Percentiles rank a stretch among this genome's conserved stretches.
phyloP scores from a whole-genome alignment of 2,797 vertebrate species.

The Rhabdomys pumilio region DNA sequence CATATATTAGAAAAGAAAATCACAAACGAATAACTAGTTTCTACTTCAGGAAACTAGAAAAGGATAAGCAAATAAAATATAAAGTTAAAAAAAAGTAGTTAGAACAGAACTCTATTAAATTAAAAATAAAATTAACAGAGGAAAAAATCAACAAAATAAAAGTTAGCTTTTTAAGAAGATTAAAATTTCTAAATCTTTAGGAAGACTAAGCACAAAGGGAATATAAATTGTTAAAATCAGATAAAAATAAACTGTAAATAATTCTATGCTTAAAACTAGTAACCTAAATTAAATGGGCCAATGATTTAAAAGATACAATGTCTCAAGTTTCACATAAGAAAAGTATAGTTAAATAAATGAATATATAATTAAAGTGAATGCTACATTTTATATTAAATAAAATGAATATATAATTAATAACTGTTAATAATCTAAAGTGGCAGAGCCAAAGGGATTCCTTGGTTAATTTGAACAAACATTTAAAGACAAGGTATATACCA shows the following conservation, averaged over 20 bases:
- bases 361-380: not conserved
- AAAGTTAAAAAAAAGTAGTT: not conserved
- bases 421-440: not conserved
- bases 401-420: not conserved
- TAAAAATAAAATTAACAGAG: conserved; percentile 17
- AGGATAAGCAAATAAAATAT: not conserved
- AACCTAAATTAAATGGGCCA: not conserved
- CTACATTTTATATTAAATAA: not conserved
- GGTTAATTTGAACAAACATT: not conserved
- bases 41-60: not conserved
- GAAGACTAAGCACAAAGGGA: not conserved
- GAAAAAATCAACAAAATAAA: not conserved
- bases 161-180: not conserved
- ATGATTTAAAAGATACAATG: not conserved
- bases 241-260: not conserved
- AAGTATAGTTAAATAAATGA: not conserved
- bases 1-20: not conserved
- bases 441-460: not conserved
- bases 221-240: not conserved
- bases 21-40: not conserved
- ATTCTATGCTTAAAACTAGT: not conserved
- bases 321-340: not conserved
- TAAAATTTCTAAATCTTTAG: not conserved
- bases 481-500: not conserved
- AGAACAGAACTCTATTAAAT: not conserved